Base-by-base conservation (phyloP, 1,140 invertebrate species). In the Trissolcus basalis region DNA sequence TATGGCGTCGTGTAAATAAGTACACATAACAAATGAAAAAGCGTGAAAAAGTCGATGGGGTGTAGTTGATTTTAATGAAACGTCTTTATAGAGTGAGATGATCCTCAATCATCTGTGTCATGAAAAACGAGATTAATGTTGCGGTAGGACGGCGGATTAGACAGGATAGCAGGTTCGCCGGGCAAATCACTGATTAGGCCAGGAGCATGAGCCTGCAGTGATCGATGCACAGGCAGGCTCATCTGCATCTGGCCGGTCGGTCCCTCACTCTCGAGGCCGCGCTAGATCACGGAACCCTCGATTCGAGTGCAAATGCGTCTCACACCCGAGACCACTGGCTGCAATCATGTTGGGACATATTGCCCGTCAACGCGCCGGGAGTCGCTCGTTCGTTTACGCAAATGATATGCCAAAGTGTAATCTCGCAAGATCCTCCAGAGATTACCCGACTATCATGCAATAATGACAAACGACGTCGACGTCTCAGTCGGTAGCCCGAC, bases 361-460 rank as follows among this genome's bases (percentile, higher is more conserved):
- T 84, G 83, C 85, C 84, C 83, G 86, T 88, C 87, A 87, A 85
- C 86, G 81, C 81, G 80, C 58, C 49, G 77, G 71, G 73, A 83
- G 72, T 75, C 68, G 82, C 82, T 87, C 87, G 82, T 88, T 87
- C 85, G 80, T 88, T 87, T 83, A 79, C 83, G 74, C 83, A 88
- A 87, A 88, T 88, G 80, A 87, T 87, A 87, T 87, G 85, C 86
- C 86, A 87, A 87, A 84, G 65, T 77, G 80, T 86, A 87, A 86
- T 87, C 86, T 85, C 79, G 67, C 51, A 59, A 82, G 81, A 86
- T 86, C 79, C 85, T 85, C 83, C 68, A 72, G 82, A 84, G 83
- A 85, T 86, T 86, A 85, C 80, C 74, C 78, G 19, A 59, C 77
- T 79, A 75, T 75, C 77, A 76, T 75, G 72, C 77, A 81, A 78